Percentiles rank a stretch among this genome's conserved stretches.
Evolutionary conservation across 2,888 invertebrate species (phyloP).

Genomic region (Pseudolycoriella hygida): DNA sequence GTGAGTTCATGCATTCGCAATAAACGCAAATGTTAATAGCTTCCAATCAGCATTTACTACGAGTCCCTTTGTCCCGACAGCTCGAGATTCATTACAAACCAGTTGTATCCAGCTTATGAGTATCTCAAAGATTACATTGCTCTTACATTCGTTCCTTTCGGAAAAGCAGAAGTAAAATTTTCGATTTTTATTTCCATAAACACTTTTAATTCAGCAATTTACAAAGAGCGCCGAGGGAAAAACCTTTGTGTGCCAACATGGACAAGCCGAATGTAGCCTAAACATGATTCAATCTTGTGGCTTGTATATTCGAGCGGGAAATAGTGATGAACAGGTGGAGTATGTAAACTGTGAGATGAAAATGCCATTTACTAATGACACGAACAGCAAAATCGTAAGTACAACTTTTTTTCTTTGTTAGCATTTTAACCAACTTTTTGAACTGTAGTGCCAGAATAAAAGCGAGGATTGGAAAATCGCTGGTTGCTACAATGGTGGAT

Average conservation of each 20-base stretch:
- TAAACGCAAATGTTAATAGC: too few relatives aligned
- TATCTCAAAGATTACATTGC: slow-evolving; percentile 32
- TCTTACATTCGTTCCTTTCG: slow-evolving; percentile 42
- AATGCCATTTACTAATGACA: slow-evolving; percentile 23
- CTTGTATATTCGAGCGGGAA: slow-evolving; percentile 21
- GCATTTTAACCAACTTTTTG: slow-evolving; percentile 22
- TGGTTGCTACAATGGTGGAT: slow-evolving; percentile 25
- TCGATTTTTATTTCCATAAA: background rate
- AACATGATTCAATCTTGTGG: slow-evolving; percentile 45
- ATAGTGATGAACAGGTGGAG: slow-evolving; percentile 25
- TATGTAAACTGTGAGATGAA: slow-evolving; percentile 39
- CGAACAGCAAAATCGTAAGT: slow-evolving; percentile 21
- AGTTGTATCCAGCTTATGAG: slow-evolving; percentile 34
- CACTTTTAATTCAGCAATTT: background rate
- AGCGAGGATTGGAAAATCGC: too few relatives aligned
- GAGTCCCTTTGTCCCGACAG: slow-evolving; percentile 47
- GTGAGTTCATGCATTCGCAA: too few relatives aligned
- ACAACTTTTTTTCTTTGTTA: too few relatives aligned
- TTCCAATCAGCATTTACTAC: too few relatives aligned
- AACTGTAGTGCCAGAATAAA: slow-evolving; percentile 22
- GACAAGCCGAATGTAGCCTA: slow-evolving; percentile 40
- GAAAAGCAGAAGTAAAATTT: slow-evolving; percentile 38
- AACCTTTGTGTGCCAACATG: slow-evolving; percentile 42
- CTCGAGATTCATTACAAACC: slow-evolving; percentile 33
- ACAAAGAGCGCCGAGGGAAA: slow-evolving; percentile 24